These are phyloP conservation scores for Ptyas mucosa DNA, from an alignment of 2,113 vertebrate genomes.

Conservation along the genomic window DNA sequence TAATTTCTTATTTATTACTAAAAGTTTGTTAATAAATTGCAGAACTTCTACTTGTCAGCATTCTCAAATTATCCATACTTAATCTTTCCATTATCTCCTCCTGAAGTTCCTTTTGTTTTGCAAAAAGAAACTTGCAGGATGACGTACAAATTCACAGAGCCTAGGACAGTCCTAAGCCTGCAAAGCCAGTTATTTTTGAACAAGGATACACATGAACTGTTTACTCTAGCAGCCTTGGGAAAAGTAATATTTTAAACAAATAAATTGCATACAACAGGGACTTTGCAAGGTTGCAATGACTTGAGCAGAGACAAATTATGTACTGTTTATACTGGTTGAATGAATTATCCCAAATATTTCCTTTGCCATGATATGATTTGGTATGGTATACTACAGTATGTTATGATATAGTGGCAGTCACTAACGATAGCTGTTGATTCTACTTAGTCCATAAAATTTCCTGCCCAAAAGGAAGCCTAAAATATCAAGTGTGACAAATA, in stretches of 20 bases:
- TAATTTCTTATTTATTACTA: not conserved
- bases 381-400: not conserved
- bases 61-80: not conserved
- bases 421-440: not conserved
- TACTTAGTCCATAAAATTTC: not conserved
- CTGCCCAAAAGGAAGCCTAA: not conserved
- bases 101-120: not conserved
- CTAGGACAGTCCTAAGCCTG: not conserved
- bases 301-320: not conserved
- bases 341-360: not conserved
- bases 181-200: not conserved
- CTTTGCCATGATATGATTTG: not conserved
- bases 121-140: not conserved
- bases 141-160: not conserved
- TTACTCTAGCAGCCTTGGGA: not conserved
- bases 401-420: not conserved
- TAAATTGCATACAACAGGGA: not conserved
- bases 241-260: constrained; percentile 14
- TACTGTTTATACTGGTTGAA: not conserved
- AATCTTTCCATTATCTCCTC: not conserved
- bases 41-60: not conserved
- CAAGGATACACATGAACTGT: not conserved
- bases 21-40: not conserved
- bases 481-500: not conserved
- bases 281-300: not conserved